Evolutionary conservation across 1,140 invertebrate species (phyloP), one percentile per base, ranked within the genome.

Genomic region (Drosophila truncata): DNA sequence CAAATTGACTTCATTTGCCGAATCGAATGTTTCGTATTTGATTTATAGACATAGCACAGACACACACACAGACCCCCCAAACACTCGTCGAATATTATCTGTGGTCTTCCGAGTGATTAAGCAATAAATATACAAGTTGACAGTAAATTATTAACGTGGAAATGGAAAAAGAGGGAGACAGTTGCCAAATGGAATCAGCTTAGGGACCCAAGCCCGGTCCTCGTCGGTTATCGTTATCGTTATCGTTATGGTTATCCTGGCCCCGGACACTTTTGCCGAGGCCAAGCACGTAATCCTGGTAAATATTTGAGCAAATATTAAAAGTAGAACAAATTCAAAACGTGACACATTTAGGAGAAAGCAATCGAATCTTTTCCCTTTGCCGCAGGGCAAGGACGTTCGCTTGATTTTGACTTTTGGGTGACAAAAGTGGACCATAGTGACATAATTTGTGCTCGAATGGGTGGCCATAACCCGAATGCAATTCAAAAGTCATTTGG

Each of bases 291-390:
- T 88, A 71, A n/a, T 46, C 16, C 46, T 75, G 69, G 69, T 90
- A 84, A 90, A 90, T 88, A 88, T 90, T 84, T 84, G 80, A 65
- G 65, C 62, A 80, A 74, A 88, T 84, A 88, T 90, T 84, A 84
- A 69, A 88, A 71, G 80, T 88, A 74, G 77, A 62, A 60, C 64
- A 71, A 87, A 78, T 57, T 54, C 69, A 65, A 54, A 75, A 87
- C 84, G 84, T 87, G 84, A 84, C 84, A 84, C 72, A 74, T 74
- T 85, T 71, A 25, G n/a, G 66, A 41, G n/a, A 35, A 46, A 50
- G 47, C 57, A 80, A 83, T 84, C 82, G 82, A 81, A 55, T 64
- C 33, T 77, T 52, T 31, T 23, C 20, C 31, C 52, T 29, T 29
- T 7, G 11, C 16, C 14, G 2, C 11, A 3, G 23, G 4, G 9